phyloP scores from a whole-genome alignment of 1,140 invertebrate genomes.

The Leptopilina boulardi region DNA sequence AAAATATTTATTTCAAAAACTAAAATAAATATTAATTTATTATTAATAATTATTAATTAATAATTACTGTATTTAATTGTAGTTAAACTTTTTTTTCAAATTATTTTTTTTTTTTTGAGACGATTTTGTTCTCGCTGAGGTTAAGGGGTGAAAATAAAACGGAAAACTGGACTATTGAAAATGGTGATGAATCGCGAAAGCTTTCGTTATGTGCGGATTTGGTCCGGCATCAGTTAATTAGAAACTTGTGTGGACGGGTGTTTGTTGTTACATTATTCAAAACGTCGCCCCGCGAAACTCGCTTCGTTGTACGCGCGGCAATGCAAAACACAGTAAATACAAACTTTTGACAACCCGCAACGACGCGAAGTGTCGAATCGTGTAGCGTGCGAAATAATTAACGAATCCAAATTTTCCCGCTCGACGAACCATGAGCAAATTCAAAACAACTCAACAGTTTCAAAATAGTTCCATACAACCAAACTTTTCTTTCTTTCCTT shows the following conservation, averaged over 20 bases:
- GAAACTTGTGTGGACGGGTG: constrained; percentile 70
- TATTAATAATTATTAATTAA: too few relatives aligned
- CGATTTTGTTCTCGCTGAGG: too few relatives aligned
- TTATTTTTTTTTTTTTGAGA: too few relatives aligned
- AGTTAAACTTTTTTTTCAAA: background rate
- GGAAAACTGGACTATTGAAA: constrained; percentile 57
- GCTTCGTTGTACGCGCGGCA: constrained; percentile 43
- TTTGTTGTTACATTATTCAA: constrained; percentile 75
- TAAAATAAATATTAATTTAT: too few relatives aligned
- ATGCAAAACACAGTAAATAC: constrained; percentile 65
- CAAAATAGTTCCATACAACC: constrained; percentile 5
- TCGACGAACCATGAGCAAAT: constrained; percentile 57
- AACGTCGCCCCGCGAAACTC: constrained; percentile 68
- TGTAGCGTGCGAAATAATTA: constrained; percentile 73
- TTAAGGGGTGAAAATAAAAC: constrained; percentile 51
- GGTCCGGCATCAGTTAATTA: constrained; percentile 74
- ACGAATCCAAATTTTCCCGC: constrained; percentile 71
- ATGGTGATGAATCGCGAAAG: constrained; percentile 65
- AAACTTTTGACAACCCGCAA: constrained; percentile 72
- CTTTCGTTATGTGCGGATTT: constrained; percentile 63
- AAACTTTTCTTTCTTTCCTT: background rate
- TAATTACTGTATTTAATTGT: too few relatives aligned
- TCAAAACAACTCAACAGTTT: background rate
- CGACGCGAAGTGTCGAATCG: constrained; percentile 68
- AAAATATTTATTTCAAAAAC: too few relatives aligned